Base-by-base conservation (phyloP, 2,113 vertebrate species). In the Dendrocopos noguchii region DNA sequence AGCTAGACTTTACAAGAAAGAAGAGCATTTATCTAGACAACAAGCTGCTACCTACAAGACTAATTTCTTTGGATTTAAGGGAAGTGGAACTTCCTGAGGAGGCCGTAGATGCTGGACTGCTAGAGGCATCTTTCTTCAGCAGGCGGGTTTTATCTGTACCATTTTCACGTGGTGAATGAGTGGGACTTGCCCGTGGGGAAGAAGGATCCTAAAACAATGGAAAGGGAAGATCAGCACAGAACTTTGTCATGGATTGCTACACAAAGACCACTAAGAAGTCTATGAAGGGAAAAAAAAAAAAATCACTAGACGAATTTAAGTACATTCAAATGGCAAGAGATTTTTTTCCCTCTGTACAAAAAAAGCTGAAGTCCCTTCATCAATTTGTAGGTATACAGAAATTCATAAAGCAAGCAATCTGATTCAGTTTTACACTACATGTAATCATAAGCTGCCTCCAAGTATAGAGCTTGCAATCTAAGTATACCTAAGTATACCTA, bases 61-160 rank as follows among this genome's bases (percentile, higher is more conserved):
- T 97, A 64, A 98, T 97, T 97, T 98, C 98, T 98, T 98, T 98
- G 95, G 98, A 98, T 96, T 98, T 98, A 84, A 98, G 96, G 52
- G 98, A 98, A 79, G 98, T 92, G 9, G 98, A 98, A 91, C 98
- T 98, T 95, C 98, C 98, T 21, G 98, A 98, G 72, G 98, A 98
- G 42, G 98, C 98, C 0, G 98, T 98, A 79, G 98, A 98, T 7
- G 98, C 98, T 7, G 98, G 98, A 92, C 98, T 98, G 67, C 98
- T 98, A 8, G 98, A 98, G 36, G 98, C 98, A 22, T 98, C 98
- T 90, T 98, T 98, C 92, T 98, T 98, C 33, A 98, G 94, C 15
- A 98, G 80, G 7, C 98, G 98, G 20, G 87, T 98, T 97, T 98
- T 98, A 89, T 98, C 98, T n/a, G 98, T 97, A 42, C 98, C 98